These are phyloP conservation scores for Caracal caracal DNA, from an alignment of 2,113 vertebrate genomes.

Conservation along the genomic window DNA sequence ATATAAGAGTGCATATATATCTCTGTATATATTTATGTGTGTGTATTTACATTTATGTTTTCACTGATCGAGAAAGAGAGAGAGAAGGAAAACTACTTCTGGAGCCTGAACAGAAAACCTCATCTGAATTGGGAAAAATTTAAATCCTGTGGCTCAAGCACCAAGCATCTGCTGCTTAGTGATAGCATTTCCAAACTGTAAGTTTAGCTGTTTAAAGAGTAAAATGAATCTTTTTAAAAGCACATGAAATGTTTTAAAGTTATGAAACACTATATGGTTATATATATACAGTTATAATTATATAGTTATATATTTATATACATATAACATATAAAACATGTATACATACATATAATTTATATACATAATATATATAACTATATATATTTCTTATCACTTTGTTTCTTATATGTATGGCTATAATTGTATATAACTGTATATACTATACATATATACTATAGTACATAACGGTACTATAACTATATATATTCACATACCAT, in stretches of 20 bases:
- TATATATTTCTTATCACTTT: neutral
- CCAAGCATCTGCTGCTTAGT: neutral
- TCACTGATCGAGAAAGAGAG: constrained; percentile 8
- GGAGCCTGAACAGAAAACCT: neutral
- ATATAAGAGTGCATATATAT: neutral
- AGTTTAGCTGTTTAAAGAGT: neutral
- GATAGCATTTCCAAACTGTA: constrained; percentile 1
- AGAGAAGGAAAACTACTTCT: neutral
- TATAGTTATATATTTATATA: neutral
- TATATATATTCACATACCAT: neutral
- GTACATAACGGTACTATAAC: neutral
- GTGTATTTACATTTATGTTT: neutral
- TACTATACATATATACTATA: neutral
- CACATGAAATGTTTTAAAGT: constrained; percentile 14
- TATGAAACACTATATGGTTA: neutral
- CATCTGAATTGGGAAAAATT: neutral
- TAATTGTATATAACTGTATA: neutral
- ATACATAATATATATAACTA: neutral
- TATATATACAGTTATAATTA: neutral
- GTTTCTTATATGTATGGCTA: neutral
- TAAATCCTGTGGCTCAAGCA: constrained; percentile 13
- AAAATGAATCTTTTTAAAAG: constrained; percentile 33
- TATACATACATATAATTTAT: neutral
- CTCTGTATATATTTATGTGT: neutral
- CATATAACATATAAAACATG: neutral